These are phyloP conservation scores for Poecilia gillii DNA, from an alignment of 2,797 vertebrate genomes.

Conservation along the genomic window DNA sequence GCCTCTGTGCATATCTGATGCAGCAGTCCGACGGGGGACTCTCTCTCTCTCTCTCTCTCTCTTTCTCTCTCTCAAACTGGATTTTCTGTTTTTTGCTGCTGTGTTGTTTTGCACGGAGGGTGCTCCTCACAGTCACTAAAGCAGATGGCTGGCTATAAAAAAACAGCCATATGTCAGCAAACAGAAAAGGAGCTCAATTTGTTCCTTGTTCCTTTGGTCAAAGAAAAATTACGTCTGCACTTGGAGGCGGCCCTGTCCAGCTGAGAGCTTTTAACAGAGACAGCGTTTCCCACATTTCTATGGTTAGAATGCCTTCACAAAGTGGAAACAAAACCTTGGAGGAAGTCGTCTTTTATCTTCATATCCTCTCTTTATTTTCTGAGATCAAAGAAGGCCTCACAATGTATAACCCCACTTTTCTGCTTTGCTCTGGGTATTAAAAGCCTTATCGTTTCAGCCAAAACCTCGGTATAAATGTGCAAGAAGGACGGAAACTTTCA, in stretches of 20 bases:
- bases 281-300: not conserved
- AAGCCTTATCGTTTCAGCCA: constrained; percentile 29
- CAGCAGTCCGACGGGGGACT: not conserved
- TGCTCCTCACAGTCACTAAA: constrained; percentile 7
- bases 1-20: not conserved
- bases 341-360: constrained; percentile 9
- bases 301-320: not conserved
- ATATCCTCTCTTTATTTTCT: not conserved
- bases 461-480: constrained; percentile 35
- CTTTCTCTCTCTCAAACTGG: not conserved
- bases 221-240: constrained; percentile 14
- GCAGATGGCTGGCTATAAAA: constrained; percentile 2
- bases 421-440: constrained; percentile 32
- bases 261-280: not conserved
- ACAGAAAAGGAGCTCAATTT: constrained; percentile 16
- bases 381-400: not conserved
- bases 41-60: not conserved
- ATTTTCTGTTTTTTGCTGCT: not conserved
- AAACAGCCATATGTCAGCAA: constrained; percentile 8
- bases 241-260: not conserved
- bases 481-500: constrained; percentile 5
- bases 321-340: constrained; percentile 12
- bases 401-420: not conserved
- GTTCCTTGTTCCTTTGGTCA: constrained; percentile 16
- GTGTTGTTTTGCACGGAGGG: constrained; percentile 7